These are phyloP conservation scores for Hymenopus coronatus DNA, from an alignment of 2,888 invertebrate genomes.

Conservation along the genomic window DNA sequence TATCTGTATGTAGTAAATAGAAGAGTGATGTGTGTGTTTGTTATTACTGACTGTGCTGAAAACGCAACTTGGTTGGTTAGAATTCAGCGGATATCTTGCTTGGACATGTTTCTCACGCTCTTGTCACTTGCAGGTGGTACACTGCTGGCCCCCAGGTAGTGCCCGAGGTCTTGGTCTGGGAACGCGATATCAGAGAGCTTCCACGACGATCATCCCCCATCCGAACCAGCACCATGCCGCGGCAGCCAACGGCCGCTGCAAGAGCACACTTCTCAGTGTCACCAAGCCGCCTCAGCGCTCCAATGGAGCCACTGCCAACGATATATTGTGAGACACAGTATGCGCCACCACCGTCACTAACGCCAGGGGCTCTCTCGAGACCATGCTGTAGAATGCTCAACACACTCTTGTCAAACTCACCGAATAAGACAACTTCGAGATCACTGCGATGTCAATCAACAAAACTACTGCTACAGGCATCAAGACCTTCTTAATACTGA, in stretches of 20 bases:
- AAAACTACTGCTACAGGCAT: no score
- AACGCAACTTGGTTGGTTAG: no score
- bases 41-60: no score
- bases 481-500: no score
- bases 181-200: slow-evolving; percentile 16
- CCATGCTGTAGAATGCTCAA: background rate
- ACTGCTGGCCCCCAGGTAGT: slow-evolving; percentile 34
- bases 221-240: background rate
- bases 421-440: no score
- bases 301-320: slow-evolving; percentile 57
- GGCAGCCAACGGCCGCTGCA: slow-evolving; percentile 23
- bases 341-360: slow-evolving; percentile 1
- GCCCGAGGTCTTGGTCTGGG: slow-evolving; percentile 11
- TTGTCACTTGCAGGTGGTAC: slow-evolving; percentile 38
- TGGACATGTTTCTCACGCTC: no score
- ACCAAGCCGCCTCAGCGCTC: slow-evolving; percentile 65
- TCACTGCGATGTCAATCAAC: no score
- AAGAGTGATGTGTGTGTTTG: no score
- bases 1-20: no score
- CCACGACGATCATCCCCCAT: slow-evolving; percentile 3
- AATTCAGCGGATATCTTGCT: no score
- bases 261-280: slow-evolving; percentile 35
- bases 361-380: background rate
- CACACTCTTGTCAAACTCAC: no score
- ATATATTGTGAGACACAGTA: slow-evolving; percentile 51